Evolutionary conservation across 2,113 vertebrate genomes (phyloP), one percentile per base, ranked within the genome.

Genomic region (Hemicordylus capensis): DNA sequence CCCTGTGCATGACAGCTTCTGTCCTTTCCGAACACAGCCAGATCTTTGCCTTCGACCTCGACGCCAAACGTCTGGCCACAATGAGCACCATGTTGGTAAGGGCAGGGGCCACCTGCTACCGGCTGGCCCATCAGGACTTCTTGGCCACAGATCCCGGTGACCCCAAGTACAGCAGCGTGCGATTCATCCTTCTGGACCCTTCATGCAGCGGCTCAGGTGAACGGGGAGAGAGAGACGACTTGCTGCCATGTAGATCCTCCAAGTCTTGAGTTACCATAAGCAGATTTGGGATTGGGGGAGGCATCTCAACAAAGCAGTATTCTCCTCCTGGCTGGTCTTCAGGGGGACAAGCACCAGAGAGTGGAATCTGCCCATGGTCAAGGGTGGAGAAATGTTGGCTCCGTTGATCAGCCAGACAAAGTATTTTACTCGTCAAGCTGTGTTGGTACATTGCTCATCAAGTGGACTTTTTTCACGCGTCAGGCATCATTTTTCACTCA

Each of bases 161-260:
- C 69, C 92, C 93, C 2, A 96, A 95, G 72, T 99, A 97, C 81
- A 89, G 94, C 87, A 95, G 93, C 24, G 98, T 99, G 24, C 93
- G 96, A 84, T 95, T 97, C 48, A 95, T 99, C 88, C 96, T 99
- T 77, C 95, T 99, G 6, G 98, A 99, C 88, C 99, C 98, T 0
- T 99, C 99, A 0, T 99, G 98, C 94, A 99, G 98, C 0, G 99
- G 99, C 86, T 99, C 99, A 94, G 99, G 98, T 99, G 95, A 94
- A 0, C 0, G 0, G 1, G 0, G 0, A 61, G 26, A 24, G 1
- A 5, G 46, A 15, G 6, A 26, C 11, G 6, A 7, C 26, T 74
- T 31, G 15, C n/a, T 48, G 17, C 3, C 31, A 9, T n/a, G 17
- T 14, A 44, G 26, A 2, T n/a, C 11, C 28, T 74, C 44, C 44